Evolutionary conservation across 2,797 vertebrate species (phyloP), one percentile per base, ranked within the genome.

Genomic region (Salmo trutta): DNA sequence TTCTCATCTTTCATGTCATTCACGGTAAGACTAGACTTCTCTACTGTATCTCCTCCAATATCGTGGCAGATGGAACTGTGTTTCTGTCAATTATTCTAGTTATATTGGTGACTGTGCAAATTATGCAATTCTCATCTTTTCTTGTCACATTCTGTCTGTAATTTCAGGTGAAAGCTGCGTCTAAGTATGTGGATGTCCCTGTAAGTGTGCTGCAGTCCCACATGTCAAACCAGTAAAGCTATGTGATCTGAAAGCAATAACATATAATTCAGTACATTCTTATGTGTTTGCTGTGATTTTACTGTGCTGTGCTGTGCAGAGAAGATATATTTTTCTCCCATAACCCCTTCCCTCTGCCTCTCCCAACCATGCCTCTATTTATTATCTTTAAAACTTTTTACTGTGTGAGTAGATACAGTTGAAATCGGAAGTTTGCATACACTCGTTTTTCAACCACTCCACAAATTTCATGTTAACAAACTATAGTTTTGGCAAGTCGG

Each of bases 1-100:
- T 99, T 99, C 95, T 99, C 98, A 79, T 99, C 98, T 77, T 99
- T 99, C 93, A 94, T 99, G 71, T 99, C 98, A 47, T 99, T 99
- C 94, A 99, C 98, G 91, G 98, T 99, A 93, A 98, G 96, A 79
- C 19, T 10, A 79, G 12, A 5, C 54, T 54, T 36, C 62, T 84
- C 86, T 86, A 77, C 79, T 71, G 29, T 36, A 14, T 65, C 31
- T 53, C 21, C 3, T 71, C 75, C 27, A 73, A 2, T 31, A 31
- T 47, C 10, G 10, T 31, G 24, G 29, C 6, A 33, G 19, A 54
- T 21, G 33, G 56, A 59, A 72, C 24, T 12, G 14, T 70, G 5
- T 47, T 47, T 47, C 10, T 3, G 41, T 33, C 66, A 14, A 53
- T 67, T 5, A 29, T 54, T 64, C 31, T 27, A 19, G 62, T 19